Evolutionary conservation across 2,113 vertebrate genomes (phyloP).

Genomic region (Amblyopsis rosae): DNA sequence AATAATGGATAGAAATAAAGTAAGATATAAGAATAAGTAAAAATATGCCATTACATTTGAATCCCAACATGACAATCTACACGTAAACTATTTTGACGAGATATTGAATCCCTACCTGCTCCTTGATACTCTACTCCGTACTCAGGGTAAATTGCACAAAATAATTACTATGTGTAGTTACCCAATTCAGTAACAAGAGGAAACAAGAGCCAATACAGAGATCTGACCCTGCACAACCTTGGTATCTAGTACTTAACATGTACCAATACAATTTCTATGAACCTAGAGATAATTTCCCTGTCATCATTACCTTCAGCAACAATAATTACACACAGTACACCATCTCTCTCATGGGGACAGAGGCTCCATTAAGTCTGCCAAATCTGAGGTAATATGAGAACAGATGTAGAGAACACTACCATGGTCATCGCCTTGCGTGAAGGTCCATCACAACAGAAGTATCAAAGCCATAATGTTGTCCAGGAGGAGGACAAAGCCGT

Average conservation of each 20-base stretch:
- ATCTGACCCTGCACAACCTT: neutral
- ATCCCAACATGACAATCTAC: no score
- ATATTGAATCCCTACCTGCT: no score
- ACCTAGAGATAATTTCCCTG: slow-evolving; percentile 34
- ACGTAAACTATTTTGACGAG: no score
- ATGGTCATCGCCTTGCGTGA: neutral
- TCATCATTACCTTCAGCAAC: slow-evolving; percentile 17
- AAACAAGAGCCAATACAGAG: neutral
- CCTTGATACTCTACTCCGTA: no score
- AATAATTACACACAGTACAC: slow-evolving; percentile 24
- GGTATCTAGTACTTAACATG: slow-evolving; percentile 14
- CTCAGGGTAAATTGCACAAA: no score
- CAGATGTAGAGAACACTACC: slow-evolving; percentile 39
- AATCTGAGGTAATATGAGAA: slow-evolving; percentile 37
- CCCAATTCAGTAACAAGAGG: neutral
- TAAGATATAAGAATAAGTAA: no score
- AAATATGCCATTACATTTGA: no score
- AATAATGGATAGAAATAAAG: no score
- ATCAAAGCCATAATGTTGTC: slow-evolving; percentile 29
- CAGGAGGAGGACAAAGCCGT: slow-evolving; percentile 20
- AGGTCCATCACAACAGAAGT: slow-evolving; percentile 25
- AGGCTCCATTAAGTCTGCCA: slow-evolving; percentile 47
- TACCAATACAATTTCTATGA: slow-evolving; percentile 6
- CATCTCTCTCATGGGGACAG: slow-evolving; percentile 33
- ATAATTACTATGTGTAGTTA: no score